Evolutionary conservation across 2,797 vertebrate species (phyloP).

Genomic region (Betta splendens): DNA sequence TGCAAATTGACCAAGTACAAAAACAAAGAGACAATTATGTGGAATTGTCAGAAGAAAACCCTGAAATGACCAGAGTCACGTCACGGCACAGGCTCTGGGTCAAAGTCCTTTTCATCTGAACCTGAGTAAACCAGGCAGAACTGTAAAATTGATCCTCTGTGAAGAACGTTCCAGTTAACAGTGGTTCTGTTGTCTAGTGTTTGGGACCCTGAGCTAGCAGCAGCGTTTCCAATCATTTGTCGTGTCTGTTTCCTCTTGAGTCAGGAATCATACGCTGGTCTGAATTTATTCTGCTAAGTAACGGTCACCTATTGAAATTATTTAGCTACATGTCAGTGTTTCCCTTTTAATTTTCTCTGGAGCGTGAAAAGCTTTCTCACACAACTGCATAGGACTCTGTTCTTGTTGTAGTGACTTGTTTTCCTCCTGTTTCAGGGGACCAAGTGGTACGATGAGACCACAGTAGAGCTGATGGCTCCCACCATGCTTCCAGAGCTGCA

Average conservation of each 20-base stretch:
- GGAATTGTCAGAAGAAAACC: too few relatives aligned
- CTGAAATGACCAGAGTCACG: too few relatives aligned
- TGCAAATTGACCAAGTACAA: too few relatives aligned
- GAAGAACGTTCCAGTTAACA: too few relatives aligned
- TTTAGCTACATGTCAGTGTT: too few relatives aligned
- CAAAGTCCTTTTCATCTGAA: too few relatives aligned
- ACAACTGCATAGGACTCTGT: not conserved
- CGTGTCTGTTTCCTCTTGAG: slow-evolving; percentile 6
- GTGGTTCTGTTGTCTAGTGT: not conserved
- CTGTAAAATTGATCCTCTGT: too few relatives aligned
- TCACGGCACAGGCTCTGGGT: too few relatives aligned
- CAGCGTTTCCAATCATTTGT: slow-evolving; percentile 15
- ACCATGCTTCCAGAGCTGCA: slow-evolving; percentile 95
- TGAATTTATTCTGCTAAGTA: not conserved
- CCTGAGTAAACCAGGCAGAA: too few relatives aligned
- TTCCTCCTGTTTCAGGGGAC: slow-evolving; percentile 82
- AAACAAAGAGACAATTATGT: too few relatives aligned
- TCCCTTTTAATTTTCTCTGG: too few relatives aligned
- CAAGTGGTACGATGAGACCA: slow-evolving; percentile 94
- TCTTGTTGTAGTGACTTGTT: not conserved
- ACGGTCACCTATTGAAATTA: not conserved
- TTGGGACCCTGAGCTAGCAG: not conserved
- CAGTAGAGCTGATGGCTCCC: slow-evolving; percentile 95
- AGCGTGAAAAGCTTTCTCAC: too few relatives aligned
- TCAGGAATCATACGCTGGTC: slow-evolving; percentile 3